These are phyloP conservation scores for Chaetophractus vellerosus DNA, from an alignment of 2,797 vertebrate genomes.

Conservation along the genomic window DNA sequence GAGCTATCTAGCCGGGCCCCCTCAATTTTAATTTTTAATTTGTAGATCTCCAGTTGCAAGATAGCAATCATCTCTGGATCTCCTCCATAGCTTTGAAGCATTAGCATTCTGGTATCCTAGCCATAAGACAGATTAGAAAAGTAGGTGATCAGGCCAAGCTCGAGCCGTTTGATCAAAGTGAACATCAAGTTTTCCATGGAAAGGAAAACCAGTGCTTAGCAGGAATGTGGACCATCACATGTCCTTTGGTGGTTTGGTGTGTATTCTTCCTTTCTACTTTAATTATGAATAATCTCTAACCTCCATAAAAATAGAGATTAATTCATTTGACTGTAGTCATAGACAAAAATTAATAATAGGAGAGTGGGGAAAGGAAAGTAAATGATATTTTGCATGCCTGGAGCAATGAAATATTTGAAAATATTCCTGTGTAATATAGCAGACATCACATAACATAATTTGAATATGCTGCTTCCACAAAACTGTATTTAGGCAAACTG, in stretches of 20 bases:
- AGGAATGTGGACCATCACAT: neutral
- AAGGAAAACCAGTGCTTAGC: neutral
- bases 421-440: accelerated
- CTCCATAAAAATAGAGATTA: neutral
- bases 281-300: neutral
- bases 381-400: neutral
- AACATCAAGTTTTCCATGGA: too few relatives aligned
- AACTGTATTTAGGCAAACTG: neutral
- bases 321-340: neutral
- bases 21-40: neutral
- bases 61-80: neutral
- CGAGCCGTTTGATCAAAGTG: neutral
- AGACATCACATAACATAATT: accelerated
- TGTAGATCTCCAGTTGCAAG: too few relatives aligned
- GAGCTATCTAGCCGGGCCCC: too few relatives aligned
- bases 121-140: accelerated
- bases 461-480: neutral
- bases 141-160: neutral
- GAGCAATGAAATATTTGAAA: neutral
- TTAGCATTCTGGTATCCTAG: neutral
- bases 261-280: neutral
- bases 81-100: accelerated
- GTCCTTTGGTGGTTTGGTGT: neutral
- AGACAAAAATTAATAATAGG: neutral
- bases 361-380: too few relatives aligned